Conservation (phyloP, 2,113 vertebrate species). For the Clarias macrocephalus region DNA sequence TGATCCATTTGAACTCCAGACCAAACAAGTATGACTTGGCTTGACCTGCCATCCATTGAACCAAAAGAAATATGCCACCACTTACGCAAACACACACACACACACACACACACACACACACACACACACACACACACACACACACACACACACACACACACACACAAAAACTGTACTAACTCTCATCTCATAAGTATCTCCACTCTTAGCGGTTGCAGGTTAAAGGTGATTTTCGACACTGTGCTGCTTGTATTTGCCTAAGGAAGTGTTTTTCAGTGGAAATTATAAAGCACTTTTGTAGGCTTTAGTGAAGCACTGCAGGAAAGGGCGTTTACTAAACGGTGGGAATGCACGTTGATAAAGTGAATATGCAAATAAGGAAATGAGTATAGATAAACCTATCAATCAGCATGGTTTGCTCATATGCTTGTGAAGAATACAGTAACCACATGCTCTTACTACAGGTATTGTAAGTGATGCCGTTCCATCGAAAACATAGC, state of each 20-base stretch:
- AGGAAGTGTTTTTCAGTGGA: not conserved
- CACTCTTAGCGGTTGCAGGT: not conserved
- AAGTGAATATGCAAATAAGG: conserved; percentile 6
- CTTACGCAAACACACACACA: not conserved
- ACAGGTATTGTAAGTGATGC: not conserved
- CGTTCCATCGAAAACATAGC: not conserved
- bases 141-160: not conserved
- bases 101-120: too few species aligned
- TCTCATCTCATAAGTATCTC: not conserved
- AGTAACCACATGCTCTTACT: not conserved
- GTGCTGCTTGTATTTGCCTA: not conserved
- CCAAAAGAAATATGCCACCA: not conserved
- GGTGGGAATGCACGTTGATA: not conserved
- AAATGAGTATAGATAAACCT: not conserved
- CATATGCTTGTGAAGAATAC: not conserved
- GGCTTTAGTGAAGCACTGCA: not conserved
- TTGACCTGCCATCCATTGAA: not conserved
- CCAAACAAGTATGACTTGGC: too few species aligned
- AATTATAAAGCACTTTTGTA: not conserved
- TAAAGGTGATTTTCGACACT: not conserved
- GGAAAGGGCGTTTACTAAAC: not conserved
- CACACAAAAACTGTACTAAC: not conserved
- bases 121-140: not conserved
- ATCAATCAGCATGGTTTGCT: not conserved
- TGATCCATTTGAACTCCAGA: not conserved